Evolutionary conservation across 2,113 vertebrate genomes (phyloP).

Genomic region (Camarhynchus parvulus): DNA sequence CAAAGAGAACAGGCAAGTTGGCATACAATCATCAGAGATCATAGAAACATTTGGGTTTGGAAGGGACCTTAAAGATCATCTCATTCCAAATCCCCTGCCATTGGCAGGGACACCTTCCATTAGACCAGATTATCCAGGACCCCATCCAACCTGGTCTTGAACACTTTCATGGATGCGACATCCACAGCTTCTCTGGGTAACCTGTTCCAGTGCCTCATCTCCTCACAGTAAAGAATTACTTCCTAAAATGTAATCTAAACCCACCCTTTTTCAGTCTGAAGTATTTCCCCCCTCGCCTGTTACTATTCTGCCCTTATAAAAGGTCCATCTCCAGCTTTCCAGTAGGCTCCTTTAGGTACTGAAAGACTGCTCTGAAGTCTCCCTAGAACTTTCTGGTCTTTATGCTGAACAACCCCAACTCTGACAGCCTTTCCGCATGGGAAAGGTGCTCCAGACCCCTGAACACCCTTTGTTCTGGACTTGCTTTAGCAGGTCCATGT

Average conservation of each 20-base stretch:
- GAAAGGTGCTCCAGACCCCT: neutral
- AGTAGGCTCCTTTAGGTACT: neutral
- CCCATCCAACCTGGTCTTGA: neutral
- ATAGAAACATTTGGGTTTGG: neutral
- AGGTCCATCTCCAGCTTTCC: neutral
- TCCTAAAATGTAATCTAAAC: neutral
- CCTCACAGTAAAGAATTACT: neutral
- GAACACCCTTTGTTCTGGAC: neutral
- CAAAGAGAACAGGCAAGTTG: slow-evolving; percentile 54
- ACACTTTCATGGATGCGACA: neutral
- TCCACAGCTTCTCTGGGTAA: neutral
- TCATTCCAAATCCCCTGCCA: accelerated
- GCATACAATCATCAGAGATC: too few relatives aligned
- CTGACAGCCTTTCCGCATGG: neutral
- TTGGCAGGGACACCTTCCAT: neutral
- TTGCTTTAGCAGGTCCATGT: neutral
- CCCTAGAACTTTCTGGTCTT: neutral
- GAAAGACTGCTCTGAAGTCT: neutral
- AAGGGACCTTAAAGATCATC: neutral
- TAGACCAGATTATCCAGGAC: neutral
- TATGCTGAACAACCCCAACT: neutral
- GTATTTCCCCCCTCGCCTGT: neutral
- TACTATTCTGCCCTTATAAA: neutral
- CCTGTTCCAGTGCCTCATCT: neutral
- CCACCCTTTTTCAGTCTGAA: neutral